These are phyloP conservation scores for Sorex maritimensis DNA, from an alignment of 2,797 vertebrate species.

Conservation along the genomic window DNA sequence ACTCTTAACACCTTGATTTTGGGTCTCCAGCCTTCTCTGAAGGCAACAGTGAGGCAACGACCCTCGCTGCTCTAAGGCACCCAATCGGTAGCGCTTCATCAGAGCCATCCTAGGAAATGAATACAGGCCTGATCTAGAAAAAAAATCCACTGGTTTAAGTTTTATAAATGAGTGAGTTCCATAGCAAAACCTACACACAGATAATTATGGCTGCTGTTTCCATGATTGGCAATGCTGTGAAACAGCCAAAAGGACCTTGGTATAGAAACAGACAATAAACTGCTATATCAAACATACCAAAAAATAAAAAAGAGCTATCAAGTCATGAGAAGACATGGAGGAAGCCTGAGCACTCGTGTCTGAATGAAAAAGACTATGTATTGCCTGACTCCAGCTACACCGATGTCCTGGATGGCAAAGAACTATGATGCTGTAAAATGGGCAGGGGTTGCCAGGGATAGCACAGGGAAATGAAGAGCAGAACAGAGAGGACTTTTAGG, in stretches of 20 bases:
- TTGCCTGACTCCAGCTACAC: neutral
- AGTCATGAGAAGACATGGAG: neutral
- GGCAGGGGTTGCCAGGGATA: no score
- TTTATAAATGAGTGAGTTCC: conserved; percentile 18
- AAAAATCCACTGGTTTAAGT: neutral
- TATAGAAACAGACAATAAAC: neutral
- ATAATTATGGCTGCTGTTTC: neutral
- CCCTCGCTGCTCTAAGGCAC: neutral
- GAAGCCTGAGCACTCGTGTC: neutral
- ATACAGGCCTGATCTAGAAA: neutral
- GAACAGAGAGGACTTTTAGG: neutral
- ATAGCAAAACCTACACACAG: neutral
- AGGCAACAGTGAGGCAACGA: neutral
- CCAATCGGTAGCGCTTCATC: neutral
- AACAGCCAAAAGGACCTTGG: neutral
- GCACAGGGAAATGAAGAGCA: neutral
- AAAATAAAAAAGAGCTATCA: neutral
- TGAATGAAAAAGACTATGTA: neutral
- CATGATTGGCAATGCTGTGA: neutral
- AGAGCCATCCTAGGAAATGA: neutral
- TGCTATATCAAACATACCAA: neutral
- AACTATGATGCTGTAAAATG: neutral
- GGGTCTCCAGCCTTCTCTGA: neutral
- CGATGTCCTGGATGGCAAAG: neutral
- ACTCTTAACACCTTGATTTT: neutral